Evolutionary conservation across 2,888 invertebrate genomes (phyloP).

Genomic region (Dichetophora obliterata): DNA sequence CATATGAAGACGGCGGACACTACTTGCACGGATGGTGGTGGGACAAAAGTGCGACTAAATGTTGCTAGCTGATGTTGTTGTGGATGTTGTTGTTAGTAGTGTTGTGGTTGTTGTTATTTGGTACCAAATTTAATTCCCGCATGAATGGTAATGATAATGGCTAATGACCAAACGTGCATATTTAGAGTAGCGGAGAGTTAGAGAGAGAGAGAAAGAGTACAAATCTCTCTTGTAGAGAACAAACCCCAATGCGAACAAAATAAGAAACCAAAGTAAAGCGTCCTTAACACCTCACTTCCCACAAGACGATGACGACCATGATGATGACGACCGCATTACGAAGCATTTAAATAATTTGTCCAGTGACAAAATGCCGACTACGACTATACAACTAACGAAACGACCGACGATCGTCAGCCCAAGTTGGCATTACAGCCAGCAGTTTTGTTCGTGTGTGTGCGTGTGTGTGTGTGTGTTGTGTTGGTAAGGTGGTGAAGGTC

Average conservation of each 20-base stretch:
- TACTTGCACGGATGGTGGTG: conserved; percentile 21
- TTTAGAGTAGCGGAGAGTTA: conserved; percentile 18
- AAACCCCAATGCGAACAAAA: background rate
- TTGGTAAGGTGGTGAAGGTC: conserved; percentile 3
- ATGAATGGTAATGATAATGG: conserved; percentile 55
- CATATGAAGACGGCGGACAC: conserved; percentile 1
- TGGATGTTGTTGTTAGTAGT: conserved; percentile 38
- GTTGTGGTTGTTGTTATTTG: conserved; percentile 37
- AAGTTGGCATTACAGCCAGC: background rate
- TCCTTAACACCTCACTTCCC: background rate
- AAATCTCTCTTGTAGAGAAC: background rate
- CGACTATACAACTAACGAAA: conserved; percentile 13
- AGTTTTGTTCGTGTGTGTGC: background rate
- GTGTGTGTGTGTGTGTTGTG: background rate
- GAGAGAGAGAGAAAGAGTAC: background rate
- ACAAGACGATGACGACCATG: background rate
- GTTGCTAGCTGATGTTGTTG: conserved; percentile 15
- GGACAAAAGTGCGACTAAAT: conserved; percentile 19
- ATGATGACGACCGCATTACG: conserved; percentile 25
- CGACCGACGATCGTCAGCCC: background rate
- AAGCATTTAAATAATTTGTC: conserved; percentile 55
- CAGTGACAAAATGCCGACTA: conserved; percentile 46
- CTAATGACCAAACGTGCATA: conserved; percentile 51
- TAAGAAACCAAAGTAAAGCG: background rate
- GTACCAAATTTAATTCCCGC: conserved; percentile 53